A percentile compares a stretch with the other conserved stretches of the same genome.
Conservation (phyloP, 2,797 vertebrate species). For the Xerus rutilus region DNA sequence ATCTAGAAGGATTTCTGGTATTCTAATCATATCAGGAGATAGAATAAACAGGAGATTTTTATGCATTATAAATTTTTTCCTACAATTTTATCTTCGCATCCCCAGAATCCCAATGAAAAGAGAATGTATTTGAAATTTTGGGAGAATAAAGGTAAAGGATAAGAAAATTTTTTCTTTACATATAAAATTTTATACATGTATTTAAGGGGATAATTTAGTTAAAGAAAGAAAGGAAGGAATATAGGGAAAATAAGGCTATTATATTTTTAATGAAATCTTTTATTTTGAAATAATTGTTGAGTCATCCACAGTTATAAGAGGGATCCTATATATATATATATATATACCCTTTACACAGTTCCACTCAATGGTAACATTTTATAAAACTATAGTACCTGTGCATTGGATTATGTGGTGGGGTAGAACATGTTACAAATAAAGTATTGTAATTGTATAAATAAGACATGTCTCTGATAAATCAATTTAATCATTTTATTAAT, state of each 20-base stretch:
- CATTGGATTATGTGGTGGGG: background rate
- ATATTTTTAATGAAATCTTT: constrained; percentile 15
- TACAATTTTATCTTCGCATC: background rate
- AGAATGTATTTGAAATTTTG: constrained; percentile 18
- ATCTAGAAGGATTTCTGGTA: background rate
- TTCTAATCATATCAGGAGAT: background rate
- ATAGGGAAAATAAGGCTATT: background rate
- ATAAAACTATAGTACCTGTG: background rate
- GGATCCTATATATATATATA: too few species aligned
- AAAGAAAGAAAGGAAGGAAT: background rate
- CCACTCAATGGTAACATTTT: background rate
- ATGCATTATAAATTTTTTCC: background rate
- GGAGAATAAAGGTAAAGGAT: background rate
- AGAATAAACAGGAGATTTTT: background rate
- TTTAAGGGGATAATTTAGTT: constrained; percentile 4
- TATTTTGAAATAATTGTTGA: constrained; percentile 23
- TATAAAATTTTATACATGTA: background rate
- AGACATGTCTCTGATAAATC: background rate
- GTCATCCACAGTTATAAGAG: background rate
- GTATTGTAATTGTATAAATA: background rate
- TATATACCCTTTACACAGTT: background rate
- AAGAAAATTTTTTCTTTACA: background rate
- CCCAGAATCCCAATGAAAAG: background rate
- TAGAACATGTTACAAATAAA: background rate
- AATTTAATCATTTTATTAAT: background rate